Evolutionary conservation across 2,113 vertebrate genomes (phyloP).

Genomic region (Delphinapterus leucas): DNA sequence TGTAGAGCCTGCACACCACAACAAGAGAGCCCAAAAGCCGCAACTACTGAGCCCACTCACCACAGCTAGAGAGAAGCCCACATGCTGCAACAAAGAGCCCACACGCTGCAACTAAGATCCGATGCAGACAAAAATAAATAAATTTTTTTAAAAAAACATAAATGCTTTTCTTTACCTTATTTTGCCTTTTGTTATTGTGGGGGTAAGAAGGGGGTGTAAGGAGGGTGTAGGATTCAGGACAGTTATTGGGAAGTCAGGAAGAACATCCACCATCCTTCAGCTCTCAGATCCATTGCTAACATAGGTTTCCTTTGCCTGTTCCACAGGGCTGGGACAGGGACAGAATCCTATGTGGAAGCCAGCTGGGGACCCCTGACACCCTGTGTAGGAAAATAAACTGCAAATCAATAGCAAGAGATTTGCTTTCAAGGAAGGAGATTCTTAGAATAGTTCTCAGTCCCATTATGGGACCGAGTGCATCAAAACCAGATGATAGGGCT

Average conservation of each 20-base stretch:
- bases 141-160: not conserved
- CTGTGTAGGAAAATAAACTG: conserved; percentile 47
- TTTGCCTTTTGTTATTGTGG: not conserved
- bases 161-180: not conserved
- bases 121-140: not conserved
- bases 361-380: conserved; percentile 32
- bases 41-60: not conserved
- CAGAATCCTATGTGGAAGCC: conserved; percentile 61
- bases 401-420: conserved; percentile 64
- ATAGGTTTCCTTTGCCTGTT: not conserved
- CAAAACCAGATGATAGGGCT: conserved; percentile 56
- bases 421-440: conserved; percentile 60
- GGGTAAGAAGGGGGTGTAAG: not conserved
- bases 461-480: conserved; percentile 11
- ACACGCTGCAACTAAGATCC: not conserved
- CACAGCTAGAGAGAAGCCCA: not conserved
- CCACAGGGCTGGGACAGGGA: not conserved
- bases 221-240: not conserved
- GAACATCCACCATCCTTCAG: not conserved
- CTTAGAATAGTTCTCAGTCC: conserved; percentile 57
- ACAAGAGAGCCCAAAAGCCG: too few relatives aligned
- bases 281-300: not conserved
- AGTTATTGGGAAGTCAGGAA: too few relatives aligned
- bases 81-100: not conserved
- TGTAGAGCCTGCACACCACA: not conserved